Evolutionary conservation across 2,888 invertebrate species (phyloP).

Genomic region (Amblyjoppa proteus): DNA sequence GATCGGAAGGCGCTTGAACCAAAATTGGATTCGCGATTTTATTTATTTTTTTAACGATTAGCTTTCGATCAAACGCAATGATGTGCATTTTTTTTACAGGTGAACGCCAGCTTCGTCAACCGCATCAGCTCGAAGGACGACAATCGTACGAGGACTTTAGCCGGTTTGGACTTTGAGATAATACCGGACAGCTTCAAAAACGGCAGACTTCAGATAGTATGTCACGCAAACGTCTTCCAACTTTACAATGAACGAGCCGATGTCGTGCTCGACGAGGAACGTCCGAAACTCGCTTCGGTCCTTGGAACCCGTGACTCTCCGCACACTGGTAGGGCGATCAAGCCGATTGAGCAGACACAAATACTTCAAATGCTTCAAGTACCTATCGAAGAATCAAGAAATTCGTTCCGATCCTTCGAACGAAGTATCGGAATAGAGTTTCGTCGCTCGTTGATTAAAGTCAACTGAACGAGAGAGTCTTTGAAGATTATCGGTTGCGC

Average conservation of each 20-base stretch:
- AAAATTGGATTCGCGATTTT: background rate
- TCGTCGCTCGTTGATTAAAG: background rate
- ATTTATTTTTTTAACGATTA: background rate
- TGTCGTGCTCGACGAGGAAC: slow-evolving; percentile 90
- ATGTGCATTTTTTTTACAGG: slow-evolving; percentile 73
- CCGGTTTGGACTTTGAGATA: slow-evolving; percentile 89
- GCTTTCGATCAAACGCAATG: background rate
- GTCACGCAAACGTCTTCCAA: slow-evolving; percentile 90
- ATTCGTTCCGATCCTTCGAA: background rate
- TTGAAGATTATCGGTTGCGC: background rate
- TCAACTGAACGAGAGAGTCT: background rate
- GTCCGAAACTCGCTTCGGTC: slow-evolving; percentile 91
- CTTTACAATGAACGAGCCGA: slow-evolving; percentile 89
- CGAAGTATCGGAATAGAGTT: background rate
- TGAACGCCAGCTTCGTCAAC: slow-evolving; percentile 81
- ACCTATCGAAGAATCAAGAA: background rate
- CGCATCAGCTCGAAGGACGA: slow-evolving; percentile 72
- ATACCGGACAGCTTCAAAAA: slow-evolving; percentile 88
- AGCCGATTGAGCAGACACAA: background rate
- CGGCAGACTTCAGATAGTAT: slow-evolving; percentile 89
- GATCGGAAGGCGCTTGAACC: background rate
- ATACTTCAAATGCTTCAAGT: background rate
- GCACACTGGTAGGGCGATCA: slow-evolving; percentile 74
- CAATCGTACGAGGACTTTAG: slow-evolving; percentile 78
- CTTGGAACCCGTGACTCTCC: slow-evolving; percentile 90